phyloP scores from a whole-genome alignment of 2,113 vertebrate species.

The Pagrus major region DNA sequence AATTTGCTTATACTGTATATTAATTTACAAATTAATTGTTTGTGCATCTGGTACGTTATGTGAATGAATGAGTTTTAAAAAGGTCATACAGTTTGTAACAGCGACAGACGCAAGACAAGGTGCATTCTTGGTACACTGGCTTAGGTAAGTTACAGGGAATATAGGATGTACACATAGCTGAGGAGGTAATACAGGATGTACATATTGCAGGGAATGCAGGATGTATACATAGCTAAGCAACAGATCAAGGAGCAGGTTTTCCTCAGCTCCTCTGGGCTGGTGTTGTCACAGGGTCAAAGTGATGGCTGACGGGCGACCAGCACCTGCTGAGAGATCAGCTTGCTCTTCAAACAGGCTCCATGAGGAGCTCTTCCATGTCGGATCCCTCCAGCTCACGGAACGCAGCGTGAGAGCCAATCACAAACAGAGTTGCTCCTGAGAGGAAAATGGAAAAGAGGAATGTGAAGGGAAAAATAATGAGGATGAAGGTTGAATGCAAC shows the following conservation, averaged over 20 bases:
- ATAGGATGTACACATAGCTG: constrained; percentile 19
- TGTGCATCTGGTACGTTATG: constrained; percentile 16
- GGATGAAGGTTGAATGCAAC: not conserved
- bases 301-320: constrained; percentile 24
- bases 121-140: constrained; percentile 32
- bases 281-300: constrained; percentile 44
- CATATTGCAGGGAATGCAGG: constrained; percentile 22
- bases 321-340: constrained; percentile 17
- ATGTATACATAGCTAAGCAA: constrained; percentile 19
- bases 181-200: too few relatives aligned
- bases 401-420: constrained; percentile 91
- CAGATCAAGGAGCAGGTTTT: constrained; percentile 11
- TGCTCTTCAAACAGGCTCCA: constrained; percentile 86
- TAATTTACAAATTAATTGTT: constrained; percentile 18
- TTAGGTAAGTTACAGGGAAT: constrained; percentile 12
- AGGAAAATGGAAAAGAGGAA: constrained; percentile 24
- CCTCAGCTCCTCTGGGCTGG: not conserved
- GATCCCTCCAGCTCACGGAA: constrained; percentile 88
- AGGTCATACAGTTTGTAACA: constrained; percentile 43
- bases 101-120: constrained; percentile 34
- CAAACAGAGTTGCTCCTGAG: constrained; percentile 90
- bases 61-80: constrained; percentile 26
- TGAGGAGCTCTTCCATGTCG: constrained; percentile 89
- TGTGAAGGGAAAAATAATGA: constrained; percentile 11
- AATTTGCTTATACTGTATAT: constrained; percentile 39